Percentiles rank a stretch among this genome's conserved stretches.
Conservation (phyloP, 2,888 invertebrate species). For the Phrixothrix hirtus region DNA sequence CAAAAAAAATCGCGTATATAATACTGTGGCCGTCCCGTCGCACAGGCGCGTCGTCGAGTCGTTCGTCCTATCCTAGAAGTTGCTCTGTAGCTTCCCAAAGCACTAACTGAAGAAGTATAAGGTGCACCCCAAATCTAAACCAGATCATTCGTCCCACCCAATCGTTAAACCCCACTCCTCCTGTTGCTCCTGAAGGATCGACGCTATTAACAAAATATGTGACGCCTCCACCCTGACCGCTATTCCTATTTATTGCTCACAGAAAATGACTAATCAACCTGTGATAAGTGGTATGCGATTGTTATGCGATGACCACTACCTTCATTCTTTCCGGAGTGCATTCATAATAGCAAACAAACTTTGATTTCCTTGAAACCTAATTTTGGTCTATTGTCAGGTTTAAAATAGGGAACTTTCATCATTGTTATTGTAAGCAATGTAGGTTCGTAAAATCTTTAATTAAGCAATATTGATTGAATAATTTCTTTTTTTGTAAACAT, state of each 20-base stretch:
- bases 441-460: too few relatives aligned
- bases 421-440: too few relatives aligned
- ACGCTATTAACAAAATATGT: conserved; percentile 41
- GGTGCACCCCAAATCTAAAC: conserved; percentile 54
- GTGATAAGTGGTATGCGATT: conserved; percentile 39
- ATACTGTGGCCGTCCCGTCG: conserved; percentile 50
- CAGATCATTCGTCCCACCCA: conserved; percentile 50
- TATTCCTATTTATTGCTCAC: conserved; percentile 44
- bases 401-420: too few relatives aligned
- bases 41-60: conserved; percentile 55
- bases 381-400: too few relatives aligned
- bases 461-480: too few relatives aligned
- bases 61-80: conserved; percentile 56
- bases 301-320: conserved; percentile 32
- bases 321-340: conserved; percentile 13
- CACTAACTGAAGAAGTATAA: conserved; percentile 55
- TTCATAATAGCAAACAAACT: too few relatives aligned
- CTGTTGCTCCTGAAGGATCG: conserved; percentile 34
- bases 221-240: conserved; percentile 44
- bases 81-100: conserved; percentile 56
- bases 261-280: conserved; percentile 48
- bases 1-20: conserved; percentile 47
- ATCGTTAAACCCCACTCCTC: conserved; percentile 36
- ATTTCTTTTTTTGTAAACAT: too few relatives aligned
- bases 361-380: too few relatives aligned